These are phyloP conservation scores for Trichonephila clavata DNA, from an alignment of 1,140 invertebrate genomes.

Conservation along the genomic window DNA sequence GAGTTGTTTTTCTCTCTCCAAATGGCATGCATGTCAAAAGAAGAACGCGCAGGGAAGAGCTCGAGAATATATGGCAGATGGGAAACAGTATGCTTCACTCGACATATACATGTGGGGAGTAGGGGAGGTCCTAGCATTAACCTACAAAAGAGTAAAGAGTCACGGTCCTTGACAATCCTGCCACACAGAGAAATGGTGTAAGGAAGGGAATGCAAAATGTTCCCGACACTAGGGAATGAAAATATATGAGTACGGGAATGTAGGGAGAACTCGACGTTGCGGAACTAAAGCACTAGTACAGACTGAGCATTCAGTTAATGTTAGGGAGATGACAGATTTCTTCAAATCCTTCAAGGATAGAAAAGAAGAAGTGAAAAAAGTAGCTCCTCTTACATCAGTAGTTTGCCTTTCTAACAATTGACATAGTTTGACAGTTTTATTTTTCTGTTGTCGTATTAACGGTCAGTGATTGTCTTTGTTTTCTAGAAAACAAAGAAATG, in stretches of 20 bases:
- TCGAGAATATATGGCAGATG: conserved; percentile 40
- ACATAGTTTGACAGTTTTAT: background rate
- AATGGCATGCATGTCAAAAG: conserved; percentile 25
- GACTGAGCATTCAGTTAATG: conserved; percentile 55
- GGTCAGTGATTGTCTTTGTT: conserved; percentile 46
- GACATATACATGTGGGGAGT: background rate
- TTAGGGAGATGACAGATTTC: conserved; percentile 64
- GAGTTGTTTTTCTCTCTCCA: conserved; percentile 42
- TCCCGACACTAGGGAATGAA: conserved; percentile 68
- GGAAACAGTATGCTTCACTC: background rate
- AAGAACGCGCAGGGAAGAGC: conserved; percentile 17
- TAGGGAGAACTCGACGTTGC: conserved; percentile 45
- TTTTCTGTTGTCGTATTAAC: conserved; percentile 57
- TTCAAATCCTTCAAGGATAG: conserved; percentile 41
- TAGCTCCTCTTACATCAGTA: background rate
- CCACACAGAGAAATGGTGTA: conserved; percentile 68
- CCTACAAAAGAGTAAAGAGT: conserved; percentile 35
- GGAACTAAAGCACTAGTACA: conserved; percentile 36
- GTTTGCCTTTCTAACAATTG: background rate
- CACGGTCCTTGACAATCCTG: conserved; percentile 58
- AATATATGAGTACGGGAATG: conserved; percentile 64
- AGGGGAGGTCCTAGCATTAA: conserved; percentile 21
- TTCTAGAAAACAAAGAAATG: conserved; percentile 27
- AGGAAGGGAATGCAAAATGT: conserved; percentile 68
- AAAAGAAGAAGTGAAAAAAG: conserved; percentile 56